These are phyloP conservation scores for Papilio elwesi DNA, from an alignment of 2,888 invertebrate species.

Conservation along the genomic window DNA sequence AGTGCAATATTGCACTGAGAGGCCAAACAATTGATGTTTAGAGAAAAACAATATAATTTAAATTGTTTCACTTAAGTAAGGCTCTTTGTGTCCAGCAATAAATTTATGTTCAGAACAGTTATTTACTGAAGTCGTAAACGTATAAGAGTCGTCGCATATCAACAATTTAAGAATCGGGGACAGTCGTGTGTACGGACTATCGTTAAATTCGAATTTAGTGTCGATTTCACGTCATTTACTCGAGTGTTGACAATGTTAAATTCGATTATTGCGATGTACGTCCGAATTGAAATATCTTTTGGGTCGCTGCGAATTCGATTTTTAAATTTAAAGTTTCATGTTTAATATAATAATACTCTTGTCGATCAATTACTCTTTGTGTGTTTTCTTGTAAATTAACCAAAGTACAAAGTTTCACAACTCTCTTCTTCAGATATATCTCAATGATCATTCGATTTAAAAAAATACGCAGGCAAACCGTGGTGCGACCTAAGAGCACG, in stretches of 20 bases:
- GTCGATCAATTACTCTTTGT: no score
- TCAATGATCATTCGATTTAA: no score
- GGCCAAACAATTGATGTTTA: conserved; percentile 28
- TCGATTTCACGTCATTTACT: not conserved
- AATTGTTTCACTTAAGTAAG: conserved; percentile 31
- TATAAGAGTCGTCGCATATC: conserved; percentile 21
- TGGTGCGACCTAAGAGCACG: no score
- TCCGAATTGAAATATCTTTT: no score
- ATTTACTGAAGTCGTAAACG: conserved; percentile 34
- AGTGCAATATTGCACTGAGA: conserved; percentile 24
- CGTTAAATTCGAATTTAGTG: not conserved
- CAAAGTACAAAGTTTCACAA: no score
- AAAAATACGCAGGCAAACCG: no score
- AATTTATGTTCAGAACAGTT: conserved; percentile 19
- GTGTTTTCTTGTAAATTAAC: no score
- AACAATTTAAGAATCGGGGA: conserved; percentile 27
- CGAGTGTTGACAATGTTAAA: not conserved
- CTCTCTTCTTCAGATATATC: no score
- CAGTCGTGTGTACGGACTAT: conserved; percentile 6
- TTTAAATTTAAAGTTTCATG: no score
- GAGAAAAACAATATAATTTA: conserved; percentile 32
- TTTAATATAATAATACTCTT: no score
- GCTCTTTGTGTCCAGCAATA: conserved; percentile 6
- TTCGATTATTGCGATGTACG: no score
- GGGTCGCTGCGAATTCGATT: no score